Percentiles rank a stretch among this genome's conserved stretches.
phyloP scores from a whole-genome alignment of 2,113 vertebrate genomes.

The Phalacrocorax aristotelis region DNA sequence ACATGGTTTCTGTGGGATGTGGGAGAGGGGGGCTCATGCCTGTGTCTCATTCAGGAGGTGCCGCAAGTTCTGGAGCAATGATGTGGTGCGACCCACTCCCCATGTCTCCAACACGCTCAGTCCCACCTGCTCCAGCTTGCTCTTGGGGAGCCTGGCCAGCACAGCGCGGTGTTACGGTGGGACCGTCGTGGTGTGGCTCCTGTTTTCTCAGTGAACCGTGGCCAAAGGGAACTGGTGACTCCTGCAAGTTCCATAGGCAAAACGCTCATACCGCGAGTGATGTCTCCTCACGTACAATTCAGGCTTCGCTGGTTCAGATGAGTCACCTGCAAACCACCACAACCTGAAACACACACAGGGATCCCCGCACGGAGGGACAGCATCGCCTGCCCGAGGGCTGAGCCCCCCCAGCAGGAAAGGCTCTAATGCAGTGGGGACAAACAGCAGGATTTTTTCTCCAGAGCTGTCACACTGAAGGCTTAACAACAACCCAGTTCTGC shows the following conservation, averaged over 20 bases:
- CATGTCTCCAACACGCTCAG: neutral
- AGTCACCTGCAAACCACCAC: too few relatives aligned
- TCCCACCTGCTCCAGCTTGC: neutral
- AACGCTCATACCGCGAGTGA: too few relatives aligned
- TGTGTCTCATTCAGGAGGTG: neutral
- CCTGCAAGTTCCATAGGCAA: neutral
- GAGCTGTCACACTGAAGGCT: neutral
- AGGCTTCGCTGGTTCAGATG: neutral
- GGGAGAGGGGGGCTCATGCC: too few relatives aligned
- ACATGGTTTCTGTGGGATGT: too few relatives aligned
- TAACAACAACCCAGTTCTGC: neutral
- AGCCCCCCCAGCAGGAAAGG: fast-evolving
- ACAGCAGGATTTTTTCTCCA: neutral
- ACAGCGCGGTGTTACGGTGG: neutral
- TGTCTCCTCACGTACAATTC: neutral
- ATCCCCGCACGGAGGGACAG: neutral
- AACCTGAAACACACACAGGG: neutral
- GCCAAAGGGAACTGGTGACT: neutral
- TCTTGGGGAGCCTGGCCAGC: neutral
- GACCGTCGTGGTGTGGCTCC: neutral
- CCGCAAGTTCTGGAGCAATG: neutral
- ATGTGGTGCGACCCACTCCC: neutral
- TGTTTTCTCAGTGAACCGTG: neutral
- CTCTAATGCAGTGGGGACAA: neutral
- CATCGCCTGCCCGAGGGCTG: neutral